Percentiles rank a stretch among this genome's conserved stretches.
Conservation (phyloP, 2,888 invertebrate genomes). For the Lasioglossum lativentre region DNA sequence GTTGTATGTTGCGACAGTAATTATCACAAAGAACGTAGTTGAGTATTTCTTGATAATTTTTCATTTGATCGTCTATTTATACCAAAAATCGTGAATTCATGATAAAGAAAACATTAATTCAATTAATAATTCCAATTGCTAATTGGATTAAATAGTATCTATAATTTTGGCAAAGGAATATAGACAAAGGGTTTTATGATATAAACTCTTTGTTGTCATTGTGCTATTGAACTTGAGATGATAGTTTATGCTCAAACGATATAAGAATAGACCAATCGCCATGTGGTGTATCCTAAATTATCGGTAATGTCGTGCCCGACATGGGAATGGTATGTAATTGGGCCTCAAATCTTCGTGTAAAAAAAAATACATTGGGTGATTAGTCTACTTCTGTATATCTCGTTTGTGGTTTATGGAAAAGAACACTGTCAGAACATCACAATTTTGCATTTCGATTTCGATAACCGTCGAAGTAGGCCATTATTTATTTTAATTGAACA, state of each 20-base stretch:
- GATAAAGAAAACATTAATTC: no score
- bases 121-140: no score
- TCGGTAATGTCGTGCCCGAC: not conserved
- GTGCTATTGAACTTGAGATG: not conserved
- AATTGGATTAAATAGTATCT: no score
- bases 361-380: not conserved
- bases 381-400: not conserved
- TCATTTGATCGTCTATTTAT: not conserved
- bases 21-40: not conserved
- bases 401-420: not conserved
- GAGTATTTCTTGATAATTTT: conserved; percentile 1
- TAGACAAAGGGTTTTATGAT: not conserved
- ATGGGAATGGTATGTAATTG: not conserved
- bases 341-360: not conserved
- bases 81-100: not conserved
- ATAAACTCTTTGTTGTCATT: no score
- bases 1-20: not conserved
- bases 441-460: not conserved
- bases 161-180: not conserved
- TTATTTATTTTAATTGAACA: no score
- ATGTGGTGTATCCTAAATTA: not conserved
- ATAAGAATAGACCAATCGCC: not conserved
- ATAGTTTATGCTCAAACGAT: not conserved
- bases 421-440: not conserved
- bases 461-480: no score